Conservation (phyloP, 37 sponge, comb jelly and placozoan species). For the Bolinopsis microptera region DNA sequence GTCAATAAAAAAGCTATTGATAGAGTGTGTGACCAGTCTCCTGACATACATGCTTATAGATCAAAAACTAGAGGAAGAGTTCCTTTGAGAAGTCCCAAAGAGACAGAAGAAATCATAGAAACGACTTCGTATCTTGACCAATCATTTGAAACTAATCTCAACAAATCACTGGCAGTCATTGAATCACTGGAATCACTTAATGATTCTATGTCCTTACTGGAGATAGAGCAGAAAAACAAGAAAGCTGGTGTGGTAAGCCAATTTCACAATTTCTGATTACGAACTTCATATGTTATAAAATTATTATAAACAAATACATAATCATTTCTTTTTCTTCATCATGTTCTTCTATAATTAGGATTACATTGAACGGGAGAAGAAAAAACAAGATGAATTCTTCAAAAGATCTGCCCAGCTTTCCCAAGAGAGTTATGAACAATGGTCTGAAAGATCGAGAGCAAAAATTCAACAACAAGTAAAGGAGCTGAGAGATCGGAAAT, state of each 20-base stretch:
- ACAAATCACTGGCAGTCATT: conserved; percentile 23
- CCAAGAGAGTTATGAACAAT: conserved; percentile 34
- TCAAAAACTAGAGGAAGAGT: neutral
- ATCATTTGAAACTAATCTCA: neutral
- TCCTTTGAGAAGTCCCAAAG: neutral
- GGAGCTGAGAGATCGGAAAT: neutral
- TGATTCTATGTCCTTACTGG: neutral
- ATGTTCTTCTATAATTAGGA: neutral
- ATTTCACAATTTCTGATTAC: neutral
- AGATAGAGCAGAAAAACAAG: conserved; percentile 32
- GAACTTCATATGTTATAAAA: neutral
- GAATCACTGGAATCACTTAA: conserved; percentile 37
- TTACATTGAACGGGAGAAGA: neutral
- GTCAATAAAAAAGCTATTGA: neutral
- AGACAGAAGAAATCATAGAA: neutral
- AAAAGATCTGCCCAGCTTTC: conserved; percentile 44
- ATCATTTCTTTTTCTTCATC: too few species aligned
- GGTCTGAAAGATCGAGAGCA: neutral
- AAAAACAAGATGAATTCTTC: conserved; percentile 19
- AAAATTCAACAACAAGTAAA: conserved; percentile 22
- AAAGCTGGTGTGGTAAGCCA: conserved; percentile 12
- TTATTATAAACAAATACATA: too few species aligned
- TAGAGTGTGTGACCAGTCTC: neutral
- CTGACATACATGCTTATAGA: neutral
- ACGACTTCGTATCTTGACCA: neutral